A percentile compares a stretch with the other conserved stretches of the same genome.
These are phyloP conservation scores for Coracias cyanogaster DNA, from an alignment of 2,797 vertebrate species.

Conservation along the genomic window DNA sequence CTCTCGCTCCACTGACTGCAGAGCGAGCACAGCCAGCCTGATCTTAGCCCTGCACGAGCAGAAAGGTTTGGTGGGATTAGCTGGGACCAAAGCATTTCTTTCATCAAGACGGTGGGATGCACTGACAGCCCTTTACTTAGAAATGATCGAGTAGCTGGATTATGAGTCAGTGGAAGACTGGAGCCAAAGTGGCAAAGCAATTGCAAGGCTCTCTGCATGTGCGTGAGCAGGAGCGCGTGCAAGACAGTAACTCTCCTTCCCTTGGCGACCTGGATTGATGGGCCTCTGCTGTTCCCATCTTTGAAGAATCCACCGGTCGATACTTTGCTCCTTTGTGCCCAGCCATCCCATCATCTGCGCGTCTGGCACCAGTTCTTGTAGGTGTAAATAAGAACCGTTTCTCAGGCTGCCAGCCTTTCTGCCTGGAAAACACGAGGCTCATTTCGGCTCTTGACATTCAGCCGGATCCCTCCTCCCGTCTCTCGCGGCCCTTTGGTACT, in stretches of 20 bases:
- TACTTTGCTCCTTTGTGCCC: background rate
- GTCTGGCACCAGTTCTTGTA: background rate
- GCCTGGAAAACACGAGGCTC: background rate
- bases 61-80: background rate
- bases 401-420: constrained; percentile 19
- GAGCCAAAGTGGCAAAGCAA: constrained; percentile 3
- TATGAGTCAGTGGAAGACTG: background rate
- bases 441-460: background rate
- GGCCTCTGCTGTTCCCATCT: background rate
- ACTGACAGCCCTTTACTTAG: background rate
- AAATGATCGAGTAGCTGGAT: background rate
- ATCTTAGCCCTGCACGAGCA: background rate
- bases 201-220: background rate
- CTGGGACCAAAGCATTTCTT: background rate
- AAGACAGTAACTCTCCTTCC: background rate
- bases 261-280: constrained; percentile 1
- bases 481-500: background rate
- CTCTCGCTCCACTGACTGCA: background rate
- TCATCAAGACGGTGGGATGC: background rate
- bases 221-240: fast-evolving
- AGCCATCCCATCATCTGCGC: background rate
- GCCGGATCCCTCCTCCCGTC: background rate
- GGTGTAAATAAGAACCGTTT: background rate
- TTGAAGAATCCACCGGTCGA: background rate
- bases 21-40: background rate